Conservation (phyloP, 2,797 vertebrate species). For the Heteromormyrus szaboi region DNA sequence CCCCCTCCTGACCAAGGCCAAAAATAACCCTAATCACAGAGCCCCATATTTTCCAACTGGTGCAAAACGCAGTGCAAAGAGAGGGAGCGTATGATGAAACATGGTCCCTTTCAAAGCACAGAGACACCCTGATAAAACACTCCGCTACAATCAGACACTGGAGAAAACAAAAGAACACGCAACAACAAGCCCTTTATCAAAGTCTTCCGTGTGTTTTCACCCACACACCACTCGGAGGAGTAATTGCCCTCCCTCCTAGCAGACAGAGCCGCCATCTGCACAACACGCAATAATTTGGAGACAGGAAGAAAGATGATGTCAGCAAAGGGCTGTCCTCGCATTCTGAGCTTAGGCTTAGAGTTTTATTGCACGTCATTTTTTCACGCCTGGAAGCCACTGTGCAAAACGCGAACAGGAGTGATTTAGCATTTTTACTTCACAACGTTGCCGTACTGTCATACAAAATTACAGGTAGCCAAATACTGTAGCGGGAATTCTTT, state of each 20-base stretch:
- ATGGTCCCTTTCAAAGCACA: background rate
- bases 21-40: background rate
- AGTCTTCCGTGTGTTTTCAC: conserved; percentile 8
- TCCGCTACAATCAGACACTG: conserved; percentile 34
- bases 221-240: conserved; percentile 14
- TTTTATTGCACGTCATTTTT: conserved; percentile 13
- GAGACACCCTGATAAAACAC: conserved; percentile 7
- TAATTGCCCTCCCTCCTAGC: background rate
- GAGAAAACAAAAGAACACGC: conserved; percentile 29
- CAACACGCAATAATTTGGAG: conserved; percentile 2
- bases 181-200: conserved; percentile 35
- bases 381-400: background rate
- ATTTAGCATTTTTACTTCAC: background rate
- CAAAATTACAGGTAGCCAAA: background rate
- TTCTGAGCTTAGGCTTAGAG: background rate
- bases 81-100: conserved; percentile 18
- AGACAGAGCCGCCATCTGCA: background rate
- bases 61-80: conserved; percentile 15
- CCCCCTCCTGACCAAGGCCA: background rate
- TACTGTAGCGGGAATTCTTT: background rate
- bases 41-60: background rate
- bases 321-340: background rate
- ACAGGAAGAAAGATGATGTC: conserved; percentile 7
- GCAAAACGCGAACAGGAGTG: background rate
- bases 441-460: background rate